Evolutionary conservation across 2,797 vertebrate genomes (phyloP).

Genomic region (Chelon auratus): DNA sequence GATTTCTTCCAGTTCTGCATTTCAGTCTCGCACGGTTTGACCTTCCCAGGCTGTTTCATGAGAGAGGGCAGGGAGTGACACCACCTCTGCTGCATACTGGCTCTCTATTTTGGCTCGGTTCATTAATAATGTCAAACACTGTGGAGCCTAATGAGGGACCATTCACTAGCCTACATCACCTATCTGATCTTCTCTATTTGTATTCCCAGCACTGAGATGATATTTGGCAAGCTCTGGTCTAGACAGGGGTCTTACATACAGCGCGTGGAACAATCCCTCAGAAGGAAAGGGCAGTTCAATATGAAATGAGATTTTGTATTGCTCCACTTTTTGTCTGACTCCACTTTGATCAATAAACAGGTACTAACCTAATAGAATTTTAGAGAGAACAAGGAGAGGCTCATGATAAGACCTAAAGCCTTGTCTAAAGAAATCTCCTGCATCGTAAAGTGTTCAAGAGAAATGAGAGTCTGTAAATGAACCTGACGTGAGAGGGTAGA

Average conservation of each 20-base stretch:
- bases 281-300: constrained; percentile 83
- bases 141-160: constrained; percentile 52
- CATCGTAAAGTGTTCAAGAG: constrained; percentile 25
- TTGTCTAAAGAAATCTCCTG: constrained; percentile 37
- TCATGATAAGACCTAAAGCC: constrained; percentile 55
- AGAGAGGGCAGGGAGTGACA: constrained; percentile 52
- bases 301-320: constrained; percentile 80
- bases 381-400: constrained; percentile 63
- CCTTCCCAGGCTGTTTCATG: constrained; percentile 56
- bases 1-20: constrained; percentile 50
- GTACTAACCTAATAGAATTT: constrained; percentile 77
- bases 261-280: constrained; percentile 69
- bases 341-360: constrained; percentile 81
- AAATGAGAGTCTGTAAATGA: constrained; percentile 40
- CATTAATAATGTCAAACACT: constrained; percentile 72
- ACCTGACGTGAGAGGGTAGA: constrained; percentile 15
- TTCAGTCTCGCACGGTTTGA: constrained; percentile 52
- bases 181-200: constrained; percentile 71
- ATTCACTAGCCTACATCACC: constrained; percentile 59
- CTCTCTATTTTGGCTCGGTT: constrained; percentile 58
- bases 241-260: constrained; percentile 72
- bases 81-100: constrained; percentile 35
- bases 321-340: constrained; percentile 76
- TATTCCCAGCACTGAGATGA: constrained; percentile 76
- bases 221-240: constrained; percentile 80